These are phyloP conservation scores for Atethmia centrago DNA, from an alignment of 2,888 invertebrate species.

Conservation along the genomic window DNA sequence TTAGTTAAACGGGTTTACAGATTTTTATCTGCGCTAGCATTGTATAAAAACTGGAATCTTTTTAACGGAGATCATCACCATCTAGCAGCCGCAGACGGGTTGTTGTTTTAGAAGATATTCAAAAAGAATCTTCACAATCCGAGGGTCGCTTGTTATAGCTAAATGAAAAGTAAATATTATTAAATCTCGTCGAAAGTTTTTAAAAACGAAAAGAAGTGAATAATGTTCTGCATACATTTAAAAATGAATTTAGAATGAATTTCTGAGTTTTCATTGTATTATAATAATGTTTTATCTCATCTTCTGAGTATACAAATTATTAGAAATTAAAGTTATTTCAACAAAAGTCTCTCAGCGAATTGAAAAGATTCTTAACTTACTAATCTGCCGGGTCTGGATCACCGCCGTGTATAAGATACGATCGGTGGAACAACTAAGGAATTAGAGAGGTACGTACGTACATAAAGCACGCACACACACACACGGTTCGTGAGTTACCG, in stretches of 20 bases:
- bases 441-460: conserved; percentile 42
- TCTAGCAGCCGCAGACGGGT: conserved; percentile 40
- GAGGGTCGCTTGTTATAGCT: conserved; percentile 57
- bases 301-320: conserved; percentile 30
- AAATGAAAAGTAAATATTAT: conserved; percentile 74
- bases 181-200: conserved; percentile 56
- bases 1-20: conserved; percentile 55
- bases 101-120: conserved; percentile 63
- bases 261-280: conserved; percentile 44
- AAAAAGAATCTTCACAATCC: conserved; percentile 61
- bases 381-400: conserved; percentile 55
- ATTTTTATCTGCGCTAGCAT: conserved; percentile 38
- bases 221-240: conserved; percentile 62
- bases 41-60: conserved; percentile 40
- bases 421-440: conserved; percentile 43
- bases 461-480: conserved; percentile 26
- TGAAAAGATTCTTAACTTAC: conserved; percentile 58
- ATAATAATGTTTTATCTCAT: conserved; percentile 50
- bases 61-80: conserved; percentile 52
- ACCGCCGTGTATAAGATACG: conserved; percentile 48
- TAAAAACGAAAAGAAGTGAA: conserved; percentile 55
- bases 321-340: conserved; percentile 60
- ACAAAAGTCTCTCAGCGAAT: conserved; percentile 43
- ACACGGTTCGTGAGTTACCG: conserved; percentile 49
- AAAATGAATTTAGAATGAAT: conserved; percentile 58